A percentile compares a stretch with the other conserved stretches of the same genome.
Conservation (phyloP, 2,888 invertebrate species). For the Amphipoea oculea region DNA sequence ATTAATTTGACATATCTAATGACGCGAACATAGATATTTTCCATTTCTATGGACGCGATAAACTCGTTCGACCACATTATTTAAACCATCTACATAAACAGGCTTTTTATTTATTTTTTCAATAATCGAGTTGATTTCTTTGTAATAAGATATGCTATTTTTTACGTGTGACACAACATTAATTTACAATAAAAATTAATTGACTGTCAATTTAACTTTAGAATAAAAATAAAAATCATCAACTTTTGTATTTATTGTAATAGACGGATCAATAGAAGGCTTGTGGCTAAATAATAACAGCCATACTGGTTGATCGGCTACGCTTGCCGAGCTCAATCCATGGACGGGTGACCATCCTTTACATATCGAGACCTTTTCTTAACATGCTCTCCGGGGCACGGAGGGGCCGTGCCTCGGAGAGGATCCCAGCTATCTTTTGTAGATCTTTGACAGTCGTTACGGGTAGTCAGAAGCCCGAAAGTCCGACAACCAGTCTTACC, state of each 20-base stretch:
- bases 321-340: not conserved
- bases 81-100: not conserved
- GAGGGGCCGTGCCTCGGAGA: too few relatives aligned
- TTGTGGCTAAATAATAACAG: not conserved
- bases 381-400: too few relatives aligned
- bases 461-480: not conserved
- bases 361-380: too few relatives aligned
- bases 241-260: slow-evolving; percentile 12
- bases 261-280: not conserved
- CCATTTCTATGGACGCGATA: not conserved
- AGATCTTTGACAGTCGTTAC: not conserved
- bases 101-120: not conserved
- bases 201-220: not conserved
- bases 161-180: not conserved
- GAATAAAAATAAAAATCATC: not conserved
- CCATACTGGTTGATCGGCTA: not conserved
- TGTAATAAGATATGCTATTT: not conserved
- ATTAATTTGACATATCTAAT: slow-evolving; percentile 1
- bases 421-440: not conserved
- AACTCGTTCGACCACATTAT: not conserved
- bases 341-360: not conserved
- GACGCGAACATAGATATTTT: too few relatives aligned
- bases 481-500: too few relatives aligned
- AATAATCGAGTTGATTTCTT: not conserved
- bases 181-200: not conserved